Percentiles rank a stretch among this genome's conserved stretches.
Evolutionary conservation across 1,140 invertebrate genomes (phyloP).

Genomic region (Drosophila kohkoa): DNA sequence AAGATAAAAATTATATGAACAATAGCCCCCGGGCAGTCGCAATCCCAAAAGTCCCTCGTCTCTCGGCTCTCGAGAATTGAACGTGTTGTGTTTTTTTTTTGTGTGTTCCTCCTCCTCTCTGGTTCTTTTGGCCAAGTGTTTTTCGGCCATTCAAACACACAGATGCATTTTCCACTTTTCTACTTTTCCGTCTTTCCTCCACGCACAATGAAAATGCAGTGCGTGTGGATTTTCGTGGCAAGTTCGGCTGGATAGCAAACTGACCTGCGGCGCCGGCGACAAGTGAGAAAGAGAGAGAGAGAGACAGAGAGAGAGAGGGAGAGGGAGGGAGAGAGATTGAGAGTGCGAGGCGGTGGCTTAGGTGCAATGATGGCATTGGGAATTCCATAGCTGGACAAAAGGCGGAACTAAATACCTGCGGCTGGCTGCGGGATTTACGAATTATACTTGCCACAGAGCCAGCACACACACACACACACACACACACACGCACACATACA

Average conservation of each 20-base stretch:
- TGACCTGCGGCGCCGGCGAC: slow-evolving; percentile 78
- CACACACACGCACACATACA: too few species aligned
- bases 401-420: slow-evolving; percentile 83
- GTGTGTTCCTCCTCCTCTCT: too few species aligned
- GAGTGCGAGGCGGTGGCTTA: slow-evolving; percentile 58
- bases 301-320: background rate
- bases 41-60: background rate
- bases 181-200: background rate
- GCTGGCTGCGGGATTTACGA: slow-evolving; percentile 73
- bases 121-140: slow-evolving; percentile 46
- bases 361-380: slow-evolving; percentile 82
- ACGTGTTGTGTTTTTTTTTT: background rate
- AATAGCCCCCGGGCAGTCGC: slow-evolving; percentile 69
- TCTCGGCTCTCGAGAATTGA: background rate
- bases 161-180: background rate
- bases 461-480: background rate
- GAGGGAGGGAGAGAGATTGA: background rate
- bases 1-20: slow-evolving; percentile 49
- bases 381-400: slow-evolving; percentile 77
- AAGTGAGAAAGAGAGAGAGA: slow-evolving; percentile 37
- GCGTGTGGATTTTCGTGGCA: slow-evolving; percentile 61
- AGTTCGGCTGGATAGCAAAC: slow-evolving; percentile 51
- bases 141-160: slow-evolving; percentile 41
- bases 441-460: slow-evolving; percentile 37
- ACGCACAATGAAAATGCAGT: slow-evolving; percentile 35